Percentiles rank a stretch among this genome's conserved stretches.
These are phyloP conservation scores for Paratilapia polleni DNA, from an alignment of 2,113 vertebrate species.

Conservation along the genomic window DNA sequence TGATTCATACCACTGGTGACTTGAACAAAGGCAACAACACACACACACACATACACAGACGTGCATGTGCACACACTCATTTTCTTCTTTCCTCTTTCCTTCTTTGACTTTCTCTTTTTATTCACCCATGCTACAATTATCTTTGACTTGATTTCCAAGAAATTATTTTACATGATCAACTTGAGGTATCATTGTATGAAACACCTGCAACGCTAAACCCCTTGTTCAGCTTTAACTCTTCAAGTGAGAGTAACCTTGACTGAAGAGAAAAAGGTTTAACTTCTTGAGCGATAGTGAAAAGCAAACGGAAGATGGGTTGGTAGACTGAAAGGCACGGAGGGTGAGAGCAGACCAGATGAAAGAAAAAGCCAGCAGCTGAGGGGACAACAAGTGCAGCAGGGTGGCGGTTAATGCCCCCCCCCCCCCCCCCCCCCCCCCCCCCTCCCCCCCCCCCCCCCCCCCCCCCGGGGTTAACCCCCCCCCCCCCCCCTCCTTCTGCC, in stretches of 20 bases:
- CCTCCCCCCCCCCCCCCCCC: neutral
- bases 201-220: slow-evolving; percentile 2
- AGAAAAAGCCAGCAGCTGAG: slow-evolving; percentile 69
- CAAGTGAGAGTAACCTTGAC: slow-evolving; percentile 30
- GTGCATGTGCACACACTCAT: neutral
- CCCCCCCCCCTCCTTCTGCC: slow-evolving; percentile 55
- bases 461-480: slow-evolving; percentile 35
- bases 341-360: slow-evolving; percentile 57
- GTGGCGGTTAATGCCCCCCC: slow-evolving; percentile 72
- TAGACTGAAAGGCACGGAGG: slow-evolving; percentile 45
- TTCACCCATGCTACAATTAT: slow-evolving; percentile 19
- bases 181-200: slow-evolving; percentile 13
- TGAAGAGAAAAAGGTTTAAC: slow-evolving; percentile 32
- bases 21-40: slow-evolving; percentile 5
- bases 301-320: slow-evolving; percentile 44
- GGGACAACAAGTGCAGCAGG: slow-evolving; percentile 73
- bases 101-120: neutral
- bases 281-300: slow-evolving; percentile 30
- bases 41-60: neutral
- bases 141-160: slow-evolving; percentile 34
- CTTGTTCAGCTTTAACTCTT: slow-evolving; percentile 22
- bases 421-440: neutral
- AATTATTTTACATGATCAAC: slow-evolving; percentile 39
- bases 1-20: slow-evolving; percentile 54
- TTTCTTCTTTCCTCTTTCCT: neutral